Conservation (phyloP, 2,113 vertebrate genomes). For the Tragelaphus buxtoni region DNA sequence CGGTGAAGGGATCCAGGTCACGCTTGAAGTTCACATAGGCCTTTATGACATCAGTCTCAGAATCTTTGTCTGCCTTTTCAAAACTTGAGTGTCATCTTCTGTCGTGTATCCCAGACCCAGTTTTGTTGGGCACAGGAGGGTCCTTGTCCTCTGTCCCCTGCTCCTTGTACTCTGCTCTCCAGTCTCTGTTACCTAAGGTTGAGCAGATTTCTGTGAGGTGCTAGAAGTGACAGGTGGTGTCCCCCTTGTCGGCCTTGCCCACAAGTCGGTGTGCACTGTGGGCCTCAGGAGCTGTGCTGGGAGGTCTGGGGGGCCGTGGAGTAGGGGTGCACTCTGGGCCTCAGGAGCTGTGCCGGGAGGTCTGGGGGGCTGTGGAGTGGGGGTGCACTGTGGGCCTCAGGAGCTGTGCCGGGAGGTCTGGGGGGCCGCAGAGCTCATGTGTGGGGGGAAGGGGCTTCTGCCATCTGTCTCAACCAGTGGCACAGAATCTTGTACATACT, state of each 20-base stretch:
- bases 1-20: constrained; percentile 82
- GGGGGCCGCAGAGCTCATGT: constrained; percentile 11
- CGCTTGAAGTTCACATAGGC: constrained; percentile 83
- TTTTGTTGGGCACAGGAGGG: constrained; percentile 72
- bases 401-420: constrained; percentile 65
- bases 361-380: constrained; percentile 71
- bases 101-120: constrained; percentile 82
- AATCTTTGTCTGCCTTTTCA: constrained; percentile 83
- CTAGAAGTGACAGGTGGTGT: constrained; percentile 84
- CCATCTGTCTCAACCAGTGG: background rate
- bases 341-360: constrained; percentile 81
- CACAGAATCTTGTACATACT: background rate
- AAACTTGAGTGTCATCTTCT: constrained; percentile 87
- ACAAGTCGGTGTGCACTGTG: constrained; percentile 84
- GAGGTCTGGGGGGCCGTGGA: constrained; percentile 67
- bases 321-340: constrained; percentile 85
- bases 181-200: constrained; percentile 81
- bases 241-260: constrained; percentile 65
- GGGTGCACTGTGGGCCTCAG: constrained; percentile 82
- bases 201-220: constrained; percentile 82
- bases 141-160: constrained; percentile 85
- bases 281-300: constrained; percentile 81
- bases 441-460: background rate
- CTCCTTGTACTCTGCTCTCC: constrained; percentile 81
- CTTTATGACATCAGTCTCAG: constrained; percentile 81